Evolutionary conservation across 2,113 vertebrate genomes (phyloP).

Genomic region (Siniperca knerii): DNA sequence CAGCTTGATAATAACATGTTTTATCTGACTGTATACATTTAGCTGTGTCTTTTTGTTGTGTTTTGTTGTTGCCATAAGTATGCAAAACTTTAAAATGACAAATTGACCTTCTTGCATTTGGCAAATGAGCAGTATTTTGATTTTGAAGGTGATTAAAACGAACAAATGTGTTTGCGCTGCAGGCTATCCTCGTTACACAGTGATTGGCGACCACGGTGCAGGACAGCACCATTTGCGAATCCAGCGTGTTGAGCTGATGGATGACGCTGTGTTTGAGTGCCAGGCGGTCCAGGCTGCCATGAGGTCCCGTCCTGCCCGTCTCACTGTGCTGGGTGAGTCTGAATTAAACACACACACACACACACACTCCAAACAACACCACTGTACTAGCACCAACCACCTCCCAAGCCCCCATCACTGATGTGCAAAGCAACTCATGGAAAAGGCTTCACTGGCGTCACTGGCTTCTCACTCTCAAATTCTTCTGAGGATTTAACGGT

Average conservation of each 20-base stretch:
- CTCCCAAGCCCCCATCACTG: not conserved
- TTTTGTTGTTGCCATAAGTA: not conserved
- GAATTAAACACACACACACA: not conserved
- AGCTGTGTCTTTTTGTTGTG: not conserved
- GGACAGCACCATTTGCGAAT: constrained; percentile 97
- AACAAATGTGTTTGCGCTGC: constrained; percentile 62
- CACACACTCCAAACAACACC: constrained; percentile 39
- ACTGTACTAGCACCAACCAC: not conserved
- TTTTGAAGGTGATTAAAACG: constrained; percentile 29
- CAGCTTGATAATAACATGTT: too few relatives aligned
- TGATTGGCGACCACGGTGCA: constrained; percentile 93
- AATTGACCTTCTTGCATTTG: not conserved
- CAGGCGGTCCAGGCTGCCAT: constrained; percentile 97
- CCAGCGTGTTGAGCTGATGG: constrained; percentile 92
- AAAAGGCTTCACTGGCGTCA: constrained; percentile 8
- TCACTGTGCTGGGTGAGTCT: constrained; percentile 95
- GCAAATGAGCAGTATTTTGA: constrained; percentile 10
- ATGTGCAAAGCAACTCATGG: constrained; percentile 14
- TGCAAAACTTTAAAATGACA: not conserved
- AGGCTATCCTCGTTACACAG: constrained; percentile 97
- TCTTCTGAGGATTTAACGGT: not conserved
- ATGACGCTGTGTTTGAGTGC: constrained; percentile 96
- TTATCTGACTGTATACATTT: not conserved
- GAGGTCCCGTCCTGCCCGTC: constrained; percentile 93
- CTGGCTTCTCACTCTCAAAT: constrained; percentile 1